These are phyloP conservation scores for Frankliniella intonsa DNA, from an alignment of 2,888 invertebrate genomes.

Conservation along the genomic window DNA sequence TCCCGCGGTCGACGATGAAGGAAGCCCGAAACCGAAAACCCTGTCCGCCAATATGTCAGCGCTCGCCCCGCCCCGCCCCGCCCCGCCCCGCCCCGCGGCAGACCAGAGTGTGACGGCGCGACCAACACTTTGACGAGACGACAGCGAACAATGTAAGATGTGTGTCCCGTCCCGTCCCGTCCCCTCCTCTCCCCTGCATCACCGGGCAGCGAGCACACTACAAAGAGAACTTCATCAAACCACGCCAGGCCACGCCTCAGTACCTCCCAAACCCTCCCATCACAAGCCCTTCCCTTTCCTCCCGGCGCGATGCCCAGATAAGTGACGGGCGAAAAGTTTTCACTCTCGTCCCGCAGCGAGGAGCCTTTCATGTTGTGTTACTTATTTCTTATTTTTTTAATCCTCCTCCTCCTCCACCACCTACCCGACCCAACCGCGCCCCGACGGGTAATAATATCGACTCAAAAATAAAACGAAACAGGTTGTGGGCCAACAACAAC, in stretches of 20 bases:
- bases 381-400: too few relatives aligned
- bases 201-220: too few relatives aligned
- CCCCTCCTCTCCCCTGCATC: too few relatives aligned
- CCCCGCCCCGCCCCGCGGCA: not conserved
- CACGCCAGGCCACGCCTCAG: not conserved
- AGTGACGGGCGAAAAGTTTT: not conserved
- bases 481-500: not conserved
- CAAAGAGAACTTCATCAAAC: not conserved
- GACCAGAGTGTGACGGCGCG: too few relatives aligned
- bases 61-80: not conserved
- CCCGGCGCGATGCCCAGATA: not conserved
- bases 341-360: not conserved
- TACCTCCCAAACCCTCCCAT: not conserved
- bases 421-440: too few relatives aligned
- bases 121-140: too few relatives aligned
- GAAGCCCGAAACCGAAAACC: not conserved
- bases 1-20: not conserved
- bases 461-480: not conserved
- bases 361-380: too few relatives aligned
- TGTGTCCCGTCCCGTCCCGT: too few relatives aligned
- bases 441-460: too few relatives aligned
- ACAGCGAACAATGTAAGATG: too few relatives aligned
- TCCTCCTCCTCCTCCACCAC: too few relatives aligned
- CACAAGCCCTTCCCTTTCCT: not conserved
- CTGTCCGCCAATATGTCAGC: not conserved